Evolutionary conservation across 1,140 invertebrate genomes (phyloP), one percentile per base, ranked within the genome.

Genomic region (Solen grandis): DNA sequence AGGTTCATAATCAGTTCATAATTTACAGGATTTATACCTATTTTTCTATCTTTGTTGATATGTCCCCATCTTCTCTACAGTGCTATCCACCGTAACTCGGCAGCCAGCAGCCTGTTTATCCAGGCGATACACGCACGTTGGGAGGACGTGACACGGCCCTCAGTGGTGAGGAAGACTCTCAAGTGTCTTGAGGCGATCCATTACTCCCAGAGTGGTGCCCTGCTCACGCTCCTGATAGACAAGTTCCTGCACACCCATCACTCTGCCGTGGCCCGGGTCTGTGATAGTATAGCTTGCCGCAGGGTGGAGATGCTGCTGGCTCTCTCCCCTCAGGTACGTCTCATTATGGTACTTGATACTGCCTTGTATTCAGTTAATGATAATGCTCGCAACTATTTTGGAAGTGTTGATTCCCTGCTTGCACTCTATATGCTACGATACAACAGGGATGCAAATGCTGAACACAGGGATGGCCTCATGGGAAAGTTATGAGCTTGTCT

Each of bases 71-170:
- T n/a, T n/a, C n/a, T 70, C 79, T 89, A 93, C 65, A 93, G 94
- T 74, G 93, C 94, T 52, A 92, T 95, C 60, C 95, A 95, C 89
- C 93, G 94, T 85, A 95, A 95, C 86, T 88, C 94, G 2, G 93
- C 94, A 0, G 94, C 96, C 0, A 96, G 96, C 83, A 94, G 94
- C 25, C 86, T 96, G 25, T 93, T 97, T 84, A 92, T 97, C 46
- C 95, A 96, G 85, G 95, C 95, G 13, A 94, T 96, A 25, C 91
- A 92, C 87, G 89, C 93, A 4, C 85, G 94, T 92, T 83, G 94
- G 94, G 41, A 94, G 92, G 90, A 93, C 77, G 85, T 93, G 4
- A 81, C 79, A 5, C 57, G 93, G 90, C 93, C 94, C 0, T 93
- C 92, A 66, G 93, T 94, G 68, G 90, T 94, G 0, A 93, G 94